Evolutionary conservation across 2,888 invertebrate genomes (phyloP).

Genomic region (Lasioglossum figueresi): DNA sequence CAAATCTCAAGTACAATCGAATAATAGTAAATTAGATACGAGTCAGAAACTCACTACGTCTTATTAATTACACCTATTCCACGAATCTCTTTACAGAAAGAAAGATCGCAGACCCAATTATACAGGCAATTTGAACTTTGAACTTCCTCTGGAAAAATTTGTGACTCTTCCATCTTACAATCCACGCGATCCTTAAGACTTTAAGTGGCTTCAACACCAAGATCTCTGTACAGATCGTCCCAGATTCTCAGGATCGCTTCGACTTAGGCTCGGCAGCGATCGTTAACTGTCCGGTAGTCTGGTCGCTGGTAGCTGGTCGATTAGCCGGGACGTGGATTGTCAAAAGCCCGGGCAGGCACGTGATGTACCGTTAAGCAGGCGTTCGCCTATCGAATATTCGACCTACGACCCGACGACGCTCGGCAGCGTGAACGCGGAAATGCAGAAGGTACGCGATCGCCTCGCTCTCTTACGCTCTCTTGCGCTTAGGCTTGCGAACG

Average conservation of each 20-base stretch:
- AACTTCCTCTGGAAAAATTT: background rate
- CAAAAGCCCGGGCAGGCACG: slow-evolving; percentile 70
- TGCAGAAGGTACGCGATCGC: slow-evolving; percentile 46
- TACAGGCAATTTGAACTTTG: background rate
- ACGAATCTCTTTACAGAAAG: background rate
- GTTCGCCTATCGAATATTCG: slow-evolving; percentile 73
- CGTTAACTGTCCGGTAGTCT: slow-evolving; percentile 3
- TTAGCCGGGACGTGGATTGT: slow-evolving; percentile 68
- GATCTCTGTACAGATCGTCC: background rate
- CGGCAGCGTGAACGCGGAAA: slow-evolving; percentile 70
- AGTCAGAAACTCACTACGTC: no score
- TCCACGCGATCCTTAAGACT: background rate
- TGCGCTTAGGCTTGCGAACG: background rate
- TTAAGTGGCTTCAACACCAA: background rate
- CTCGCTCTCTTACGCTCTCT: background rate
- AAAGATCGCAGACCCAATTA: background rate
- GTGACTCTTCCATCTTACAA: background rate
- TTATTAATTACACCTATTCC: background rate
- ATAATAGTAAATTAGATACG: background rate
- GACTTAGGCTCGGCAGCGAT: background rate
- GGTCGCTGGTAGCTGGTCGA: slow-evolving; percentile 48
- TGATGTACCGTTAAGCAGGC: slow-evolving; percentile 70
- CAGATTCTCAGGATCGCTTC: background rate
- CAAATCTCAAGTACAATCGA: background rate
- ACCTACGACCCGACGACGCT: slow-evolving; percentile 68